These are phyloP conservation scores for Scylla paramamosain DNA, from an alignment of 1,140 invertebrate species.

Conservation along the genomic window DNA sequence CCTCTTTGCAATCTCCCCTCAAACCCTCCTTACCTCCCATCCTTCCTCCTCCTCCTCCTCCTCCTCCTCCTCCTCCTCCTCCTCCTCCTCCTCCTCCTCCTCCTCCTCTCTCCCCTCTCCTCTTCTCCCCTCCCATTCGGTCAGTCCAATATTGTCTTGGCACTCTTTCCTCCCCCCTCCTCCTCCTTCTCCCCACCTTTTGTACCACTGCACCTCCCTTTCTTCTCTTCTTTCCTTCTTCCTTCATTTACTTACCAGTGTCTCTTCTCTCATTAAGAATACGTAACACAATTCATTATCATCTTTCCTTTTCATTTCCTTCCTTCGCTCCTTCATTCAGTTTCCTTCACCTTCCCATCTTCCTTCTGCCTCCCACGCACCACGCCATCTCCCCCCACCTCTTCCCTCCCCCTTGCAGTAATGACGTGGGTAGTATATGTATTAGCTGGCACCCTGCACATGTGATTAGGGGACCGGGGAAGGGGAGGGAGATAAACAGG, in stretches of 20 bases:
- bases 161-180: not conserved
- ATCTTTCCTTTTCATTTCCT: no score
- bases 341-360: not conserved
- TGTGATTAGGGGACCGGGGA: no score
- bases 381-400: not conserved
- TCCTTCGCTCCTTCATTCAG: not conserved
- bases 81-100: not conserved
- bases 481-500: not conserved
- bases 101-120: not conserved
- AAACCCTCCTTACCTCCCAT: not conserved
- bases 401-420: not conserved
- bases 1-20: no score
- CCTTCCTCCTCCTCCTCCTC: not conserved
- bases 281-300: no score
- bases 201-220: not conserved
- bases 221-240: not conserved
- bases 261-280: not conserved
- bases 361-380: not conserved
- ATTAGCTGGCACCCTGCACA: not conserved
- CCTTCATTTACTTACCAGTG: not conserved
- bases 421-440: not conserved
- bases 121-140: not conserved
- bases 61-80: not conserved
- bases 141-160: not conserved
- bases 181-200: not conserved